Conservation (phyloP, 2,888 invertebrate species). For the Troides helena region DNA sequence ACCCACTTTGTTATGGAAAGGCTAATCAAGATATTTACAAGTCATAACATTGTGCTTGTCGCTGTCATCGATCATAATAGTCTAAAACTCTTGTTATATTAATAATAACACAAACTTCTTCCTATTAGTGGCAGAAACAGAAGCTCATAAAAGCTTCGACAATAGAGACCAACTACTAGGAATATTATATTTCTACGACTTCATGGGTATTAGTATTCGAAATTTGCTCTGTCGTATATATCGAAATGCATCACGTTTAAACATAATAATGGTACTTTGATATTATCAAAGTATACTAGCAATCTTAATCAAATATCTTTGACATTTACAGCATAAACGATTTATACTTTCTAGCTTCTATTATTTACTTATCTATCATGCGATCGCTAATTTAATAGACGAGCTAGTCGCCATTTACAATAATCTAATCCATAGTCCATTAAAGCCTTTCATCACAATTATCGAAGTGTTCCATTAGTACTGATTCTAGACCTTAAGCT, state of each 20-base stretch:
- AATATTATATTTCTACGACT: no score
- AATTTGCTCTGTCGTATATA: no score
- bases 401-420: slow-evolving; percentile 17
- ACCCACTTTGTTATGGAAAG: no score
- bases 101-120: no score
- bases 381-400: slow-evolving; percentile 14
- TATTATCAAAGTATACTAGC: neutral
- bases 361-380: slow-evolving; percentile 7
- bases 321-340: slow-evolving; percentile 10
- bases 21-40: no score
- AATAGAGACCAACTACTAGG: no score
- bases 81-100: no score
- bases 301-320: slow-evolving; percentile 18
- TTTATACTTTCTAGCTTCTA: slow-evolving; percentile 16
- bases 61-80: no score
- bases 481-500: slow-evolving; percentile 1
- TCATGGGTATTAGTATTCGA: no score
- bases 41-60: no score
- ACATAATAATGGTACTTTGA: neutral
- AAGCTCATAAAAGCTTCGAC: no score
- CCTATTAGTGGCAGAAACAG: no score
- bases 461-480: neutral
- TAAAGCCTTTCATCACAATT: slow-evolving; percentile 16
- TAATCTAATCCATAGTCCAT: slow-evolving; percentile 18
- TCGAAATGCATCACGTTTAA: neutral